These are phyloP conservation scores for Erythrolamprus reginae DNA, from an alignment of 2,113 vertebrate genomes.

Conservation along the genomic window DNA sequence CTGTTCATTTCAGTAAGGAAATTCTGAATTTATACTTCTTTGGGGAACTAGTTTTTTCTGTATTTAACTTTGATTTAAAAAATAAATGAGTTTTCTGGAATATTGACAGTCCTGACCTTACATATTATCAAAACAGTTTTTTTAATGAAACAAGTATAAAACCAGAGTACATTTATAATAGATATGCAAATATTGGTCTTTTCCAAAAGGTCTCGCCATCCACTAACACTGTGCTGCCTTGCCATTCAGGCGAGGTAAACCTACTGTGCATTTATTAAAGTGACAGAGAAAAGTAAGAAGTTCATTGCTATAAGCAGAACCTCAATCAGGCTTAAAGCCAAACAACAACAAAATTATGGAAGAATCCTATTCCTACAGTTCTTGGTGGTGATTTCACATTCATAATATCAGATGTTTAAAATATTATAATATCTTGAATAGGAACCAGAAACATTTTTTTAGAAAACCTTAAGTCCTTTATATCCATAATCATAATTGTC, in stretches of 20 bases:
- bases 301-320: slow-evolving; percentile 42
- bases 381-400: slow-evolving; percentile 13
- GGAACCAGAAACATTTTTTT: background rate
- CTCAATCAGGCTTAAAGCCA: slow-evolving; percentile 36
- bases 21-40: slow-evolving; percentile 39
- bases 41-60: slow-evolving; percentile 57
- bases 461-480: background rate
- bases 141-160: slow-evolving; percentile 78
- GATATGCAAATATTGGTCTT: slow-evolving; percentile 85
- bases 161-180: slow-evolving; percentile 74
- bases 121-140: slow-evolving; percentile 80
- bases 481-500: background rate
- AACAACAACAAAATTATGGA: slow-evolving; percentile 12
- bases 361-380: slow-evolving; percentile 25
- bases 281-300: slow-evolving; percentile 31
- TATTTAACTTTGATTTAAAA: slow-evolving; percentile 72
- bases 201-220: slow-evolving; percentile 78
- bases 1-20: slow-evolving; percentile 16
- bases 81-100: slow-evolving; percentile 78
- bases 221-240: slow-evolving; percentile 67
- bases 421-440: background rate
- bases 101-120: slow-evolving; percentile 80
- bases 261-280: slow-evolving; percentile 60
- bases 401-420: slow-evolving; percentile 17
- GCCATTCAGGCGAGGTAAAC: slow-evolving; percentile 42